Conservation (phyloP, 2,113 vertebrate species). For the Tauraco erythrolophus region DNA sequence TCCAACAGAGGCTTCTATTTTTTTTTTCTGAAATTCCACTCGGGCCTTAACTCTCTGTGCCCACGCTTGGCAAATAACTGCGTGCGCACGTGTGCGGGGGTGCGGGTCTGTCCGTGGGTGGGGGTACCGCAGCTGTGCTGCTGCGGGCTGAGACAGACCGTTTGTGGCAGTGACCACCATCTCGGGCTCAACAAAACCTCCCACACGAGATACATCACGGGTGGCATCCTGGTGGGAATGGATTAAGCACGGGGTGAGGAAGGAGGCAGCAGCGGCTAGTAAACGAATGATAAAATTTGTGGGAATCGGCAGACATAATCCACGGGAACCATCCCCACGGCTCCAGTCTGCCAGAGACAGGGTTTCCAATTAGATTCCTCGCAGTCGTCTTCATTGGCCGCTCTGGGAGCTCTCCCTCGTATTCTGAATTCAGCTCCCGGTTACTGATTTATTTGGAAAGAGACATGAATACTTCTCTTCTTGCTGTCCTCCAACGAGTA, state of each 20-base stretch:
- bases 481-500: neutral
- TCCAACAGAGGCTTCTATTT: neutral
- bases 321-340: neutral
- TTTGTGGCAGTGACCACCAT: neutral
- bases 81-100: neutral
- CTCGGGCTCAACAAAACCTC: conserved; percentile 3
- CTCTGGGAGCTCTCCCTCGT: neutral
- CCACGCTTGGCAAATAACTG: neutral
- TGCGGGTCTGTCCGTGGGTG: neutral
- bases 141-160: neutral
- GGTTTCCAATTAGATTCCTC: neutral
- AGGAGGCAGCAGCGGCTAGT: neutral
- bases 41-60: neutral
- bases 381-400: neutral
- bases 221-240: neutral
- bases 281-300: neutral
- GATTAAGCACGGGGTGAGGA: neutral
- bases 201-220: neutral
- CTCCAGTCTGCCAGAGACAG: neutral
- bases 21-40: neutral
- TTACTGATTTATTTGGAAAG: neutral
- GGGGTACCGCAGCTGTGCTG: neutral
- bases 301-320: neutral
- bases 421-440: neutral
- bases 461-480: neutral